Conservation (phyloP, 2,113 vertebrate species). For the Heteronetta atricapilla region DNA sequence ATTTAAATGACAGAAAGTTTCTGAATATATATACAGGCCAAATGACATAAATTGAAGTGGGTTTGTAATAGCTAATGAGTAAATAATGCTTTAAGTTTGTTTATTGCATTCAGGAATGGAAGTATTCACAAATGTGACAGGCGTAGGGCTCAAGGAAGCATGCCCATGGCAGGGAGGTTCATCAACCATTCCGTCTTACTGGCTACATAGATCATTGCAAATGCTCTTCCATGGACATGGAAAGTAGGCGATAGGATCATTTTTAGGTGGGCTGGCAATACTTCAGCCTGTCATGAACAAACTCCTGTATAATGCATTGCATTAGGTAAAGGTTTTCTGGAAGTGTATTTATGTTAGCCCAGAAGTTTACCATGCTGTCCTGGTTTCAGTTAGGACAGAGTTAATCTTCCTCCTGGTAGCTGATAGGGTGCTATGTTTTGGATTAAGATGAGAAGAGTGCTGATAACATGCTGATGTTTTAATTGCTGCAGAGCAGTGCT, state of each 20-base stretch:
- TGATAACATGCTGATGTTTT: no score
- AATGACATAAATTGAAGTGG: neutral
- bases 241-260: neutral
- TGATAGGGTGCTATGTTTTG: no score
- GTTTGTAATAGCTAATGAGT: neutral
- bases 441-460: no score
- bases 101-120: neutral
- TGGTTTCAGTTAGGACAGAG: no score
- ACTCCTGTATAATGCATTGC: neutral
- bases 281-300: neutral
- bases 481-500: no score
- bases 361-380: neutral
- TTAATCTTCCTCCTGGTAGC: no score
- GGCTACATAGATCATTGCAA: neutral
- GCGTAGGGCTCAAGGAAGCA: neutral
- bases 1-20: neutral
- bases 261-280: neutral
- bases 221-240: neutral
- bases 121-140: neutral
- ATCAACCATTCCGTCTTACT: neutral
- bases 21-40: neutral
- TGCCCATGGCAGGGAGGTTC: neutral
- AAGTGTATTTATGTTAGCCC: neutral
- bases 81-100: neutral
- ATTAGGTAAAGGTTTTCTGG: neutral